Conservation (phyloP, 2,797 vertebrate species). For the Enteromius mattozi region DNA sequence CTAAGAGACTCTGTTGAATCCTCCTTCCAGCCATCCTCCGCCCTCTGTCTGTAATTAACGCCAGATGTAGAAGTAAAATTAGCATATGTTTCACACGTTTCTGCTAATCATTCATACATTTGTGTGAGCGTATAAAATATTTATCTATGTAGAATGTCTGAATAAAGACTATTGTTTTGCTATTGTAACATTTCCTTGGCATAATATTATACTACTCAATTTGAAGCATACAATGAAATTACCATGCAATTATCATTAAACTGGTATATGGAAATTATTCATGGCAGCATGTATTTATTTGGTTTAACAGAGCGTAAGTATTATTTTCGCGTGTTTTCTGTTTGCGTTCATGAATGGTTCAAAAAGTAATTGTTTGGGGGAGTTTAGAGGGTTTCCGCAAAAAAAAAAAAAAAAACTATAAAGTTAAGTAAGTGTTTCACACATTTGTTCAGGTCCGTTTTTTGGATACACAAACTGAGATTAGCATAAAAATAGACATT, state of each 20-base stretch:
- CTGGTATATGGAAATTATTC: slow-evolving; percentile 47
- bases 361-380: slow-evolving; percentile 19
- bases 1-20: slow-evolving; percentile 63
- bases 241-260: slow-evolving; percentile 55
- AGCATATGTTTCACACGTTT: slow-evolving; percentile 81
- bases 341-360: neutral
- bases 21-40: slow-evolving; percentile 76
- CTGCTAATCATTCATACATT: slow-evolving; percentile 77
- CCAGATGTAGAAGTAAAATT: slow-evolving; percentile 81
- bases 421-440: no score
- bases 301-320: slow-evolving; percentile 42
- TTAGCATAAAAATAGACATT: neutral
- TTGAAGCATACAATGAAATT: slow-evolving; percentile 42
- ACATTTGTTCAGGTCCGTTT: neutral
- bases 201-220: slow-evolving; percentile 34
- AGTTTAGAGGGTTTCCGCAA: neutral
- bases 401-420: neutral
- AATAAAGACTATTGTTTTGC: slow-evolving; percentile 50
- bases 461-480: neutral
- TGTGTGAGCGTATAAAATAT: slow-evolving; percentile 76
- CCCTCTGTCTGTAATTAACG: slow-evolving; percentile 81
- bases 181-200: slow-evolving; percentile 44
- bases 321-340: slow-evolving; percentile 30
- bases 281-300: slow-evolving; percentile 42
- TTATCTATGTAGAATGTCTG: slow-evolving; percentile 61